Evolutionary conservation across 2,888 invertebrate species (phyloP).

Genomic region (Azorinus chamasolen): DNA sequence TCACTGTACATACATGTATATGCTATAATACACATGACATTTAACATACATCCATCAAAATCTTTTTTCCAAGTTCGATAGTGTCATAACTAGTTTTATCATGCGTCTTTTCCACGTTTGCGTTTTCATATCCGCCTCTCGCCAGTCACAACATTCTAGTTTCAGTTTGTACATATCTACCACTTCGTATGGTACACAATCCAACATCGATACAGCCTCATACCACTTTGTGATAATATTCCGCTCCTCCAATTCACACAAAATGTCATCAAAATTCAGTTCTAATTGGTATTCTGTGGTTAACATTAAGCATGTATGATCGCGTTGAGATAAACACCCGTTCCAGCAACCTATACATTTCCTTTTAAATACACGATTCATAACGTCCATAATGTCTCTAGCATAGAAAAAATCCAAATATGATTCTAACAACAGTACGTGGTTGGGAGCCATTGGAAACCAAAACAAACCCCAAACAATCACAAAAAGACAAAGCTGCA

Average conservation of each 20-base stretch:
- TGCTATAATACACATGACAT: no score
- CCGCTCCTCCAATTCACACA: conserved; percentile 28
- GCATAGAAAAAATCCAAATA: no score
- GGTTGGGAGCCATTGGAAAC: conserved; percentile 29
- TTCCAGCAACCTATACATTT: conserved; percentile 39
- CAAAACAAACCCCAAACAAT: background rate
- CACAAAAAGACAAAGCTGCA: no score
- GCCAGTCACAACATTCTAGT: conserved; percentile 39
- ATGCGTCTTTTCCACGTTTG: conserved; percentile 32
- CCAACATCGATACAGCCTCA: conserved; percentile 17
- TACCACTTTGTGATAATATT: conserved; percentile 37
- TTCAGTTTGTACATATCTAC: conserved; percentile 43
- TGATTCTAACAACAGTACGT: conserved; percentile 44
- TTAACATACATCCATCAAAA: no score
- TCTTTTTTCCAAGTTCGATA: conserved; percentile 26
- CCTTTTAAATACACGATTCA: conserved; percentile 26
- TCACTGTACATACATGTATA: no score
- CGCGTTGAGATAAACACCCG: conserved; percentile 28
- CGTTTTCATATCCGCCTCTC: conserved; percentile 50
- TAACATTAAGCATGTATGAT: conserved; percentile 36
- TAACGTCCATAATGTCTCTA: conserved; percentile 37
- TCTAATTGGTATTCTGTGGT: conserved; percentile 34
- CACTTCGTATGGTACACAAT: conserved; percentile 13
- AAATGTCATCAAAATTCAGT: conserved; percentile 45
- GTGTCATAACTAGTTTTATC: conserved; percentile 28